A percentile compares a stretch with the other conserved stretches of the same genome.
These are phyloP conservation scores for Nymphalis c-album DNA, from an alignment of 2,888 invertebrate species.

Conservation along the genomic window DNA sequence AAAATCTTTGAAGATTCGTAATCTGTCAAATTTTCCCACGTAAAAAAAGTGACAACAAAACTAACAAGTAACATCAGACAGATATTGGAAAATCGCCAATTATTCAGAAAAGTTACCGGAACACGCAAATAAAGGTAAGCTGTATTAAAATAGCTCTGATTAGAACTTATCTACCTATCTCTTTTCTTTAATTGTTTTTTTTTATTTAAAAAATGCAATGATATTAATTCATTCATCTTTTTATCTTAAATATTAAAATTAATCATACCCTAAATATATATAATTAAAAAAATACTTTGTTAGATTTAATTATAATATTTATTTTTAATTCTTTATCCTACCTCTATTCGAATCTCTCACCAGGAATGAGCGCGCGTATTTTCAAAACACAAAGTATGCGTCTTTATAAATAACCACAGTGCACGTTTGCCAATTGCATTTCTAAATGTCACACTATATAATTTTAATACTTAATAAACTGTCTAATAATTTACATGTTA, in stretches of 20 bases:
- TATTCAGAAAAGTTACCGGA: slow-evolving; percentile 3
- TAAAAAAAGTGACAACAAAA: slow-evolving; percentile 13
- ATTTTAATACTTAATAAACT: slow-evolving; percentile 22
- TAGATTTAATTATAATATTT: too few species aligned
- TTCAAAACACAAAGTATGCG: slow-evolving; percentile 26
- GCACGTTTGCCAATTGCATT: slow-evolving; percentile 48
- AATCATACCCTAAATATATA: too few species aligned
- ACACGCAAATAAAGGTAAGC: not conserved
- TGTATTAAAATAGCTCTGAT: not conserved
- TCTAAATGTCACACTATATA: slow-evolving; percentile 39
- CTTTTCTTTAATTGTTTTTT: too few species aligned
- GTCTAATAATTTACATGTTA: slow-evolving; percentile 13
- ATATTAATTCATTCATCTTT: too few species aligned
- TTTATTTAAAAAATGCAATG: too few species aligned
- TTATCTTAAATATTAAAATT: too few species aligned
- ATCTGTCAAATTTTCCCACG: slow-evolving; percentile 6
- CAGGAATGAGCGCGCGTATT: slow-evolving; percentile 25
- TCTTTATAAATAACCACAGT: slow-evolving; percentile 46
- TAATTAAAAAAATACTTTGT: too few species aligned
- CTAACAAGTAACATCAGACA: slow-evolving; percentile 1
- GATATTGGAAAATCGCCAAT: slow-evolving; percentile 21
- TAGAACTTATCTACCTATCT: not conserved
- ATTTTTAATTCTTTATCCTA: not conserved
- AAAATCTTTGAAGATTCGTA: not conserved
- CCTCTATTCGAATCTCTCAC: not conserved